Conservation (phyloP, 1,140 invertebrate species). For the Hirudo medicinalis region DNA sequence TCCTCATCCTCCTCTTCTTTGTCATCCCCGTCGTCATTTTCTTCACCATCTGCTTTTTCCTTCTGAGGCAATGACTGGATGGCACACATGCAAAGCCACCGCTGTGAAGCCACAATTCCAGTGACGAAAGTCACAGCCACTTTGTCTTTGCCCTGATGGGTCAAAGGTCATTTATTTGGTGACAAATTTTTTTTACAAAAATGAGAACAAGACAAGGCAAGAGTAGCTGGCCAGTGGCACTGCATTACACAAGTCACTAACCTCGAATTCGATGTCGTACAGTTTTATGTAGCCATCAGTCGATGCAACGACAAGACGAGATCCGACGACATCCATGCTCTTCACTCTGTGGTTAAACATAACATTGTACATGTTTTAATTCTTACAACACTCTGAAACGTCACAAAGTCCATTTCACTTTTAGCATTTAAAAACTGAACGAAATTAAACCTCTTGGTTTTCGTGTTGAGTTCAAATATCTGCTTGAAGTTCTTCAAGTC, state of each 20-base stretch:
- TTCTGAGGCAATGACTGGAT: background rate
- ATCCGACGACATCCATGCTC: background rate
- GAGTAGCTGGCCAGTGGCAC: too few relatives aligned
- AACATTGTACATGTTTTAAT: too few relatives aligned
- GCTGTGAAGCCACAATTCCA: constrained; percentile 13
- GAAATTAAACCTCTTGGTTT: constrained; percentile 14
- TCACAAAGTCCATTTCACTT: too few relatives aligned
- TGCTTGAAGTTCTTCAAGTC: constrained; percentile 43
- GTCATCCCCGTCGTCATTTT: background rate
- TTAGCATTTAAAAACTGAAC: background rate
- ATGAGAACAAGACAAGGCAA: constrained; percentile 1
- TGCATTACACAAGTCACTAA: too few relatives aligned
- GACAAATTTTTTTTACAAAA: background rate
- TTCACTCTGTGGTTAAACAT: too few relatives aligned
- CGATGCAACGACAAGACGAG: constrained; percentile 13
- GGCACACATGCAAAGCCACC: constrained; percentile 18
- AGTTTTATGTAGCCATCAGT: constrained; percentile 21
- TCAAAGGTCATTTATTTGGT: too few relatives aligned
- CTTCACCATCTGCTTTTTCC: constrained; percentile 1
- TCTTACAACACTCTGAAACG: too few relatives aligned
- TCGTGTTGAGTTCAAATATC: constrained; percentile 39
- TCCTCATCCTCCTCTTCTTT: background rate
- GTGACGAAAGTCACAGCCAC: constrained; percentile 3
- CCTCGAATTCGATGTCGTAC: constrained; percentile 5
- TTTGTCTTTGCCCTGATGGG: background rate